phyloP scores from a whole-genome alignment of 2,797 vertebrate species.

The Iguana delicatissima region DNA sequence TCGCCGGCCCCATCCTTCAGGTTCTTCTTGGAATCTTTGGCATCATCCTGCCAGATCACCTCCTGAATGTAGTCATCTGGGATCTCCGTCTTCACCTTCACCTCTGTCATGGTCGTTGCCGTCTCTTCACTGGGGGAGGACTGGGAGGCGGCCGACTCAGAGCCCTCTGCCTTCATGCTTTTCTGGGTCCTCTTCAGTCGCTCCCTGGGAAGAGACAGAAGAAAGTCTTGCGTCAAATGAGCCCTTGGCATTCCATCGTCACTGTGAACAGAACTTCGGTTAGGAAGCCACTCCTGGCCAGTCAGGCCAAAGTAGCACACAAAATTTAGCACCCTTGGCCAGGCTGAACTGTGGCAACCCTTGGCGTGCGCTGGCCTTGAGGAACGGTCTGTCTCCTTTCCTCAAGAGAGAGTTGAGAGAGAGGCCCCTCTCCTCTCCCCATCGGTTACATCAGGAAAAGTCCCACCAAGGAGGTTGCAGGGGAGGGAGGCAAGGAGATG shows the following conservation, averaged over 20 bases:
- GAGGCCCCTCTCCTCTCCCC: too few relatives aligned
- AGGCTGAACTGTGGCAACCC: not conserved
- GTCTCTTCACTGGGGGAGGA: conserved; percentile 76
- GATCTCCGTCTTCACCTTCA: conserved; percentile 92
- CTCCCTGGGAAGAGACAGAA: conserved; percentile 69
- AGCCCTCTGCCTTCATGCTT: conserved; percentile 76
- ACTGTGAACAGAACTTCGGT: not conserved
- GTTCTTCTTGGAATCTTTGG: conserved; percentile 87
- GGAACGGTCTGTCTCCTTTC: too few relatives aligned
- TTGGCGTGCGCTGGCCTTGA: too few relatives aligned
- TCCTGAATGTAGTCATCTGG: conserved; percentile 83
- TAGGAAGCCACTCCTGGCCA: not conserved
- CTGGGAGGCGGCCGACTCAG: conserved; percentile 73
- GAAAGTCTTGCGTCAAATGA: not conserved
- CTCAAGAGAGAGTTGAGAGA: too few relatives aligned
- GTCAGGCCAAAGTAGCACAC: not conserved
- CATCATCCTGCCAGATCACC: conserved; percentile 83
- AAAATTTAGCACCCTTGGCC: not conserved
- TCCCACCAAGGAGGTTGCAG: too few relatives aligned
- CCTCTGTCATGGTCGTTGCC: conserved; percentile 74
- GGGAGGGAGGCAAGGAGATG: too few relatives aligned
- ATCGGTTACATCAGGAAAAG: too few relatives aligned
- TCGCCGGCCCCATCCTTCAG: conserved; percentile 86
- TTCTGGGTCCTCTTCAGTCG: conserved; percentile 78
- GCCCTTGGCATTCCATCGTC: too few relatives aligned